phyloP scores from a whole-genome alignment of 2,797 vertebrate species.

The Brotula barbata region DNA sequence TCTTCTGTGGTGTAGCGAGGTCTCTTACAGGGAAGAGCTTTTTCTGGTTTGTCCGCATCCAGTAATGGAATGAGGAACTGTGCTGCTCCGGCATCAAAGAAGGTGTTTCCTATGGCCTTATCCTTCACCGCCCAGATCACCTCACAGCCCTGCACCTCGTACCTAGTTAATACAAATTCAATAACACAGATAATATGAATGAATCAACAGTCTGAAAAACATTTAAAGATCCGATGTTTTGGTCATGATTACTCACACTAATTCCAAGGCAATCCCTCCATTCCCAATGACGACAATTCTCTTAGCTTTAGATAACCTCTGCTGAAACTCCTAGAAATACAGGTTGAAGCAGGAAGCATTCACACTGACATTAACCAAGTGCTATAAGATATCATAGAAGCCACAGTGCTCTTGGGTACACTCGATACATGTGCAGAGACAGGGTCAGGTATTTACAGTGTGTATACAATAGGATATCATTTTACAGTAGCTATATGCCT shows the following conservation, averaged over 20 bases:
- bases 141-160: conserved; percentile 92
- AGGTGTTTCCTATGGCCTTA: conserved; percentile 94
- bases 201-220: neutral
- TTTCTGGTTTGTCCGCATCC: conserved; percentile 73
- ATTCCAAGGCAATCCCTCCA: conserved; percentile 94
- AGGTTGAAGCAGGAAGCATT: neutral
- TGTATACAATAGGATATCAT: too few species aligned
- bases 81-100: conserved; percentile 94
- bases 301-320: conserved; percentile 83
- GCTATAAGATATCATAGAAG: neutral
- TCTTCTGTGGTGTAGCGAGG: conserved; percentile 82
- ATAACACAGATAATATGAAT: neutral
- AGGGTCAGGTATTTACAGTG: too few species aligned
- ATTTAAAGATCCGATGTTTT: neutral
- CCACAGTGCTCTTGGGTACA: neutral
- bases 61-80: conserved; percentile 91
- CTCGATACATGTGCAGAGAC: neutral
- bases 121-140: conserved; percentile 97
- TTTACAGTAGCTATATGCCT: too few species aligned
- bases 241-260: conserved; percentile 84
- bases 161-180: conserved; percentile 69
- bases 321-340: conserved; percentile 88
- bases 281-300: conserved; percentile 91
- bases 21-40: conserved; percentile 81
- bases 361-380: neutral